Percentiles rank a stretch among this genome's conserved stretches.
Evolutionary conservation across 2,113 vertebrate genomes (phyloP).

Genomic region (Sebastes fasciatus): DNA sequence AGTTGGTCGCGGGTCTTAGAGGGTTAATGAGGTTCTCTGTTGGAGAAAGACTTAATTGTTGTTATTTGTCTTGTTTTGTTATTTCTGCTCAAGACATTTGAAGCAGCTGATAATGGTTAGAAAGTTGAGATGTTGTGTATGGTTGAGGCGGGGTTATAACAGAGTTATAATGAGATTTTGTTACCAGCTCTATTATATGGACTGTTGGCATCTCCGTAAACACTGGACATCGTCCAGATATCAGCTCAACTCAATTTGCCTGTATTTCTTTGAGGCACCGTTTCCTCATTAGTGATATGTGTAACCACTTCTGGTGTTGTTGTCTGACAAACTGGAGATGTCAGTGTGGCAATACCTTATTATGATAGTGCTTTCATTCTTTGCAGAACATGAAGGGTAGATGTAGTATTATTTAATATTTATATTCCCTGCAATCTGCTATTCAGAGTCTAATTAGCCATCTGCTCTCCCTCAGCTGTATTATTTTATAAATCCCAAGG

Average conservation of each 20-base stretch:
- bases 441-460: conserved; percentile 19
- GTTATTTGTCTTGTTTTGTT: neutral
- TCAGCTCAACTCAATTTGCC: conserved; percentile 45
- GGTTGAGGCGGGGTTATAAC: neutral
- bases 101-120: conserved; percentile 5
- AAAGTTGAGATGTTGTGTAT: conserved; percentile 37
- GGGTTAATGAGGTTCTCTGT: neutral
- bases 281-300: conserved; percentile 39
- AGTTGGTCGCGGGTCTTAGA: too few species aligned
- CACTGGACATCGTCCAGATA: conserved; percentile 58
- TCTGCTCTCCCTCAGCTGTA: conserved; percentile 23
- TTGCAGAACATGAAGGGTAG: neutral
- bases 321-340: conserved; percentile 13
- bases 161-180: conserved; percentile 15
- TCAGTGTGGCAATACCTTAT: conserved; percentile 1
- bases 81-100: neutral
- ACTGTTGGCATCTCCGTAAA: conserved; percentile 10
- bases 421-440: conserved; percentile 37
- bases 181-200: conserved; percentile 27
- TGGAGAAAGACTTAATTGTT: neutral
- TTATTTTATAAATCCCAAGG: conserved; percentile 34
- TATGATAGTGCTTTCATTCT: neutral
- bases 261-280: neutral
- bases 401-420: conserved; percentile 18
- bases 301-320: conserved; percentile 7